Base-by-base conservation (phyloP, 2,113 vertebrate genomes). In the Lepisosteus osseus region DNA sequence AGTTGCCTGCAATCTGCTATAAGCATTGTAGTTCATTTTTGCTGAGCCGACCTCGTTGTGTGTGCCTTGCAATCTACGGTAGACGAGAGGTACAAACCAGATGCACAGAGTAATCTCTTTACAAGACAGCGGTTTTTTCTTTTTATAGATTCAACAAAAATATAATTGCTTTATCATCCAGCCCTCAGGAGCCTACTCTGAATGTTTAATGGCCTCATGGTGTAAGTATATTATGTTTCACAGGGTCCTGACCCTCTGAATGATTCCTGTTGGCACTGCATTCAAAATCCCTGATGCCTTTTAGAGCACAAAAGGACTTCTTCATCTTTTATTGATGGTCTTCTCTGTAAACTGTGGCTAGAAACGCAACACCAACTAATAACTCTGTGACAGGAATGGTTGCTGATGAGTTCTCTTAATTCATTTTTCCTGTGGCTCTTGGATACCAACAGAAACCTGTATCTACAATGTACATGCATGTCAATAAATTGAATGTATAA, bases 271-370 rank as follows among this genome's bases (percentile, higher is more conserved):
- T 59, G 47, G 29, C 41, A n/a, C 65, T 12, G 59, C 12, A 0
- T 54, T 17, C 65, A 68, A 66, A 63, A 17, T 74, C 75, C 78
- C 56, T 61, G 4, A 29, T 62, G 56, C 11, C 71, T 77, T 78
- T 77, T 74, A 77, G 47, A 63, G 75, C 75, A 79, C 78, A 76
- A 80, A 82, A 74, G 65, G 51, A 72, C 29, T 61, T 56, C 70
- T 65, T 86, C 73, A 79, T 82, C 73, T 84, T 84, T 87, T 61
- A 85, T 87, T 79, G 42, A 79, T 77, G 61, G 43, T 17, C 75
- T 75, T 59, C 6, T 59, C 73, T 62, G 74, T 68, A 83, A 79
- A 74, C 3, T 17, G 66, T 76, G 76, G 65, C 61, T 43, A 68
- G 78, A 80, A 78, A 78, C 77, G 62, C 74, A 75, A 85, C 69